These are phyloP conservation scores for Rhombomys opimus DNA, from an alignment of 2,113 vertebrate genomes.

Conservation along the genomic window DNA sequence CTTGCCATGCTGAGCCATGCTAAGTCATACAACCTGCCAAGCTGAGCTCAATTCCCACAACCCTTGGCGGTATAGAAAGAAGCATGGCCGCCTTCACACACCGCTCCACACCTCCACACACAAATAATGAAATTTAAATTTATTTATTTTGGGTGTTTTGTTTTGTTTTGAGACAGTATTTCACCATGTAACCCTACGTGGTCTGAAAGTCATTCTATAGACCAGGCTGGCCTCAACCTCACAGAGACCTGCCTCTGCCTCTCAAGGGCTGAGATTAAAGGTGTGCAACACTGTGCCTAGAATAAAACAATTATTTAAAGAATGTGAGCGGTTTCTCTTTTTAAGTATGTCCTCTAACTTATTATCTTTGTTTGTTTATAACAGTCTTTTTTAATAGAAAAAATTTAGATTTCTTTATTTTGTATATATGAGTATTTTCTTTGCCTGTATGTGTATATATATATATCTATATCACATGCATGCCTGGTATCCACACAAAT, in stretches of 20 bases:
- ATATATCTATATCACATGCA: background rate
- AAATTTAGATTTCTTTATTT: background rate
- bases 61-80: no score
- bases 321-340: background rate
- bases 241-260: background rate
- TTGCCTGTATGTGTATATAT: background rate
- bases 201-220: background rate
- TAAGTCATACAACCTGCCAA: background rate
- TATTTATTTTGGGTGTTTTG: background rate
- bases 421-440: background rate
- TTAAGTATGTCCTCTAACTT: slow-evolving; percentile 21
- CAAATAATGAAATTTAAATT: background rate
- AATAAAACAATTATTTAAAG: background rate
- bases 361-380: background rate
- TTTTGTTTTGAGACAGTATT: background rate
- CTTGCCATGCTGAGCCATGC: background rate
- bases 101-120: background rate
- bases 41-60: background rate
- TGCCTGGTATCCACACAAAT: background rate
- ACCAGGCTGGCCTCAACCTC: background rate
- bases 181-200: background rate
- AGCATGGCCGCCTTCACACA: background rate
- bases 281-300: background rate
- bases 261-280: background rate
- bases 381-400: background rate